Percentiles rank a stretch among this genome's conserved stretches.
These are phyloP conservation scores for Polyommatus iphigenia DNA, from an alignment of 2,888 invertebrate genomes.

Conservation along the genomic window DNA sequence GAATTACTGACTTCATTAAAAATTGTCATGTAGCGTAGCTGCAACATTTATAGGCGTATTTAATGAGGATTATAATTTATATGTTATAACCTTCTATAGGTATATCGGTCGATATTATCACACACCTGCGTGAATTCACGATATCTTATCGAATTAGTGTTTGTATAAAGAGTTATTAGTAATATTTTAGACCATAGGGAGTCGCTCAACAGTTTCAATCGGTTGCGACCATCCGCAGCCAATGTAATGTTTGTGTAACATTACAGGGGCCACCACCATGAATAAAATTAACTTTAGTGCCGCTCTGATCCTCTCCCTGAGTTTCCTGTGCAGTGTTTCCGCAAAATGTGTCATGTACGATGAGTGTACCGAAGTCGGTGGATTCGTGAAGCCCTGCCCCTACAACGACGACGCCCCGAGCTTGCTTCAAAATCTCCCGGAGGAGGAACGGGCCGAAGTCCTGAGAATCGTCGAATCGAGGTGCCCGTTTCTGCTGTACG, in stretches of 20 bases:
- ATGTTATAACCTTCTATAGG: not conserved
- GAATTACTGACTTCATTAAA: not conserved
- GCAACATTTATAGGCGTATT: not conserved
- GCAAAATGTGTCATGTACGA: conserved; percentile 61
- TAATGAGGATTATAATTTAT: not conserved
- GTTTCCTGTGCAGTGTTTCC: conserved; percentile 48
- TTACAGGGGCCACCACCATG: not conserved
- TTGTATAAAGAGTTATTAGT: conserved; percentile 17
- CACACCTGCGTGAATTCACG: not conserved
- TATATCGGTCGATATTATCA: not conserved
- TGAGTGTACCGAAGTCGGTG: conserved; percentile 52
- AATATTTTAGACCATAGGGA: not conserved
- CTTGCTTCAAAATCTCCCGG: conserved; percentile 52
- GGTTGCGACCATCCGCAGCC: not conserved
- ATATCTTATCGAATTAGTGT: conserved; percentile 17
- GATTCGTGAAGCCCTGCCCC: conserved; percentile 54
- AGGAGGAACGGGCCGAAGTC: conserved; percentile 57
- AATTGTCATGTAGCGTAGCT: not conserved
- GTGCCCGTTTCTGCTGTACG: conserved; percentile 81
- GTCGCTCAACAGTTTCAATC: not conserved
- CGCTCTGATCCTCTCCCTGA: conserved; percentile 45
- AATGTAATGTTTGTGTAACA: not conserved
- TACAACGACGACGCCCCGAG: conserved; percentile 50
- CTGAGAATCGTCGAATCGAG: conserved; percentile 67
- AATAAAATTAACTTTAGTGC: not conserved